phyloP scores from a whole-genome alignment of 2,797 vertebrate genomes.

The Pseudochaenichthys georgianus region DNA sequence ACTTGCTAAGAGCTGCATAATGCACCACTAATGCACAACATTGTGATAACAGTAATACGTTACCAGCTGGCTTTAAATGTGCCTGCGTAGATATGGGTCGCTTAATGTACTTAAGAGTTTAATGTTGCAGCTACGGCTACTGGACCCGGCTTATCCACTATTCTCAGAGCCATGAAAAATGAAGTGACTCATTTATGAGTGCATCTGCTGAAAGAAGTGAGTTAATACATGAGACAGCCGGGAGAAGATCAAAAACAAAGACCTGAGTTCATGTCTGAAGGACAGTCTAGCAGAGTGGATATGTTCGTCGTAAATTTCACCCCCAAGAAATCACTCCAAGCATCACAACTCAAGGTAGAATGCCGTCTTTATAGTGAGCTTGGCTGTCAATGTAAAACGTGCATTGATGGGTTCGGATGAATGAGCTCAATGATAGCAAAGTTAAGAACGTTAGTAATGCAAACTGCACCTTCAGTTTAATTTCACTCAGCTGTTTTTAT shows the following conservation, averaged over 20 bases:
- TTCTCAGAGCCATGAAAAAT: constrained; percentile 52
- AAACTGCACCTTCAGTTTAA: constrained; percentile 54
- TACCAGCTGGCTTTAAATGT: constrained; percentile 60
- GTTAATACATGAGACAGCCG: constrained; percentile 76
- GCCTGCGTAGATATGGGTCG: constrained; percentile 40
- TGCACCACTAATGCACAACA: constrained; percentile 67
- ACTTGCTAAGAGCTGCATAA: constrained; percentile 62
- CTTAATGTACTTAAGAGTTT: constrained; percentile 67
- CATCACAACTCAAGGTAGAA: constrained; percentile 35
- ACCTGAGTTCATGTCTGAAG: constrained; percentile 30
- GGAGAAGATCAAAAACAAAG: constrained; percentile 71
- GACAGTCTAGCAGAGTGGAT: constrained; percentile 61
- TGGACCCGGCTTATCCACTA: constrained; percentile 46
- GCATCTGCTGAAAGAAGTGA: constrained; percentile 67
- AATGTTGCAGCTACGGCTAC: constrained; percentile 27
- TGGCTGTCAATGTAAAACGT: constrained; percentile 42
- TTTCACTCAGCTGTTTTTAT: constrained; percentile 44
- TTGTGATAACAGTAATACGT: constrained; percentile 44
- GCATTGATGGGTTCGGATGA: constrained; percentile 58
- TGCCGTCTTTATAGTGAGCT: constrained; percentile 8
- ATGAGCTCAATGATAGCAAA: constrained; percentile 61
- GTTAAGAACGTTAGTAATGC: constrained; percentile 45
- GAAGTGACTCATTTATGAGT: constrained; percentile 64
- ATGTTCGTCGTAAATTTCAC: constrained; percentile 51
- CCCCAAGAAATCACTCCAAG: constrained; percentile 51